Evolutionary conservation across 1,140 invertebrate species (phyloP), one percentile per base, ranked within the genome.

Genomic region (Stegodyphus dumicola): DNA sequence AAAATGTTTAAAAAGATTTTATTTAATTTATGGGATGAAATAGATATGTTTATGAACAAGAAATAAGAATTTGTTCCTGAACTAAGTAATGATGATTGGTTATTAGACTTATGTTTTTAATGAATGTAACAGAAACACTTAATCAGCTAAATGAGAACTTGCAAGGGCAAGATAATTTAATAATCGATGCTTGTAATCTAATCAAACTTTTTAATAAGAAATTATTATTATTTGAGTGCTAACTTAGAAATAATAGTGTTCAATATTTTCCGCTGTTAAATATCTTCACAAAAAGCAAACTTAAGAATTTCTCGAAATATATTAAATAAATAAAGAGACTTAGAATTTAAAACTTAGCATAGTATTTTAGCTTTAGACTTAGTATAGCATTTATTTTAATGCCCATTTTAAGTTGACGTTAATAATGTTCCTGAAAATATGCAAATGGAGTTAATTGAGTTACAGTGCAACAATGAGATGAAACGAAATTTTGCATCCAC

Each of bases 211-310:
- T 67, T 74, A 33, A 11, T 33, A 74, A 74, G n/a, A 74, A 53
- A 74, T 74, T 74, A 17, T 54, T 74, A 9, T 74, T 74, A 74
- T 51, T 73, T 73, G 49, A 73, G 10, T 51, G 13, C 51, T 48
- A 52, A 53, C n/a, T 9, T 48, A 73, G 48, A 51, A 11, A 48
- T 51, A 73, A 73, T 9, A 73, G 11, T 53, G 5, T 51, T 51
- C 49, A 51, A 48, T 49, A 51, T 6, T 73, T 73, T 51, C 48
- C 10, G 11, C 65, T 17, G 65, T 67, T 67, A 67, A 13, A 67
- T 17, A 67, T 5, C 65, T 67, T 67, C 5, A 10, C 7, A 17
- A 67, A 67, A 67, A 67, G 11, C 65, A 5, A 67, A 18, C 7
- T 6, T 67, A 67, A 67, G 1, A 67, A 67, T 67, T 5, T 67